phyloP scores from a whole-genome alignment of 2,113 vertebrate species.

The Cyanistes caeruleus region DNA sequence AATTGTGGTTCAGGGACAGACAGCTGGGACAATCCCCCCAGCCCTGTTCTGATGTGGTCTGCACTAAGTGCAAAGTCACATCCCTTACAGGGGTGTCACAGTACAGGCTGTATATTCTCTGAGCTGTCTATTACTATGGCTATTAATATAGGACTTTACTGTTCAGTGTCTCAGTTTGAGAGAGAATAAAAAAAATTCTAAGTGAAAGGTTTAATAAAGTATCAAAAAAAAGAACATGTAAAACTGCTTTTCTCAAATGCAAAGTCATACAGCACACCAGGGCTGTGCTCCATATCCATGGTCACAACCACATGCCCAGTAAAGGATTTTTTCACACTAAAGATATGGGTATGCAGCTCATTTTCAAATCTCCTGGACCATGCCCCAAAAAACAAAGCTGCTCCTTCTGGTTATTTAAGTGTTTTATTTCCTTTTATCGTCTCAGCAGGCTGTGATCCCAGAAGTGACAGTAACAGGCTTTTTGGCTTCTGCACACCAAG shows the following conservation, averaged over 20 bases:
- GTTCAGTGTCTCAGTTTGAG: not conserved
- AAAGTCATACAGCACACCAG: not conserved
- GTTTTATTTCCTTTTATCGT: not conserved
- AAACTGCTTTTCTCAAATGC: not conserved
- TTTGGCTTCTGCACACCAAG: not conserved
- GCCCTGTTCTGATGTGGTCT: not conserved
- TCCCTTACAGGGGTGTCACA: not conserved
- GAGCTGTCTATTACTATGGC: not conserved
- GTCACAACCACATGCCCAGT: not conserved
- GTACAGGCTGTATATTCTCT: not conserved
- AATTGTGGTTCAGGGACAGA: not conserved
- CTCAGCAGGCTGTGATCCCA: not conserved
- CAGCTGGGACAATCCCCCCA: accelerated
- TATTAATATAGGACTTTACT: not conserved
- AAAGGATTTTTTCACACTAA: not conserved
- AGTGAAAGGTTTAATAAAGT: not conserved
- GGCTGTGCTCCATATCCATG: not conserved
- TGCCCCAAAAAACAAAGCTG: not conserved
- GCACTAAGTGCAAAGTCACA: accelerated
- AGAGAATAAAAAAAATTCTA: not conserved
- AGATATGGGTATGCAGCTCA: not conserved
- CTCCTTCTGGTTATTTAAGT: not conserved
- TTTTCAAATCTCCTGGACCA: not conserved
- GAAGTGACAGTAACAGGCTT: not conserved
- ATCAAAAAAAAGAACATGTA: not conserved